Evolutionary conservation across 2,113 vertebrate species (phyloP), one percentile per base, ranked within the genome.

Genomic region (Dolichallabes microphthalmus): DNA sequence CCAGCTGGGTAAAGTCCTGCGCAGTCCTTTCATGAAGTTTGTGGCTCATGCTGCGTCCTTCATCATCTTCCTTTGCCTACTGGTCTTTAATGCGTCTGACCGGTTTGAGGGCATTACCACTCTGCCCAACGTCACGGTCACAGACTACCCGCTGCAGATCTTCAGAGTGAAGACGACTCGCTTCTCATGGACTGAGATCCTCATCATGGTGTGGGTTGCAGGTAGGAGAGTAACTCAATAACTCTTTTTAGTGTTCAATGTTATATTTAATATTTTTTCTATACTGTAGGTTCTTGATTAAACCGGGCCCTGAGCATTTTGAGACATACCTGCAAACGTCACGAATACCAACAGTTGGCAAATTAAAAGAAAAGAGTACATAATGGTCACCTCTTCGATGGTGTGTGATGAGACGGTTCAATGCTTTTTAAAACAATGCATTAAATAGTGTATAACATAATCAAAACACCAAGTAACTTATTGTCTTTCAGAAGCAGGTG

Each of bases 21-120:
- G 96, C 83, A 97, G 96, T 88, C 96, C 96, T 6, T 97, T 97
- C 88, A 97, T 97, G 96, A 97, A 97, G 91, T 97, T 97, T 82
- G 96, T 97, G 88, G 96, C 96, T 4, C 96, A 97, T 2, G 96
- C 96, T 2, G 96, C 96, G 19, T 97, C 96, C 80, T 97, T 97
- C 93, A 96, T 97, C 92, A 96, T 96, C 94, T 97, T 97, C 92
- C 93, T 97, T 91, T 94, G 96, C 89, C 93, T 97, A 88, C 95
- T 97, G 69, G 95, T 97, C 82, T 97, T 97, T 90, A 97, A 97
- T 27, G 96, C 96, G 45, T 97, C 96, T 0, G 96, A 97, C 90
- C 94, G 96, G 85, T 97, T 97, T 5, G 96, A 97, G 87, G 96
- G 96, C 71, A 96, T 96, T 88, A 93, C 90, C 13, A 96, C 95